Percentiles rank a stretch among this genome's conserved stretches.
phyloP scores from a whole-genome alignment of 2,113 vertebrate genomes.

The Seriola quinqueradiata region DNA sequence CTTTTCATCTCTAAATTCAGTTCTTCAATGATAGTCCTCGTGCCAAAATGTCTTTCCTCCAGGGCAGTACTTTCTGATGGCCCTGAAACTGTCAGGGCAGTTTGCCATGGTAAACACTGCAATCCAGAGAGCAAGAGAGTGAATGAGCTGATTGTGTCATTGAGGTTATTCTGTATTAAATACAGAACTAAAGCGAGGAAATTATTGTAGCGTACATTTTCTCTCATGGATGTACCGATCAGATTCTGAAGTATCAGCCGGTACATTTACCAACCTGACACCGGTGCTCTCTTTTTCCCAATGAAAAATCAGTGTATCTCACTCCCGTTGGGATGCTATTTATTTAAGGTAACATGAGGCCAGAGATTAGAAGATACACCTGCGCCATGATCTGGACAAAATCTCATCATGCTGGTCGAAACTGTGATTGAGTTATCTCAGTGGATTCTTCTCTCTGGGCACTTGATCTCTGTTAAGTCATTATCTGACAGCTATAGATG shows the following conservation, averaged over 20 bases:
- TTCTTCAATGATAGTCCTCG: neutral
- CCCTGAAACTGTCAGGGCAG: too few relatives aligned
- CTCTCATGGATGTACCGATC: neutral
- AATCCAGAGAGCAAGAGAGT: too few relatives aligned
- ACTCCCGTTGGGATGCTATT: neutral
- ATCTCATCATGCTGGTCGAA: neutral
- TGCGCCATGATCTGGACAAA: neutral
- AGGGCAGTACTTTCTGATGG: too few relatives aligned
- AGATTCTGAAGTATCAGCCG: neutral
- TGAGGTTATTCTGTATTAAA: too few relatives aligned
- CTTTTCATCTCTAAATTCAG: neutral
- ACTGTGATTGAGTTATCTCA: slow-evolving; percentile 21
- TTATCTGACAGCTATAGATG: slow-evolving; percentile 57
- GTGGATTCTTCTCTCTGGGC: slow-evolving; percentile 37
- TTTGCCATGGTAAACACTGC: too few relatives aligned
- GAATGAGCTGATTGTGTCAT: too few relatives aligned
- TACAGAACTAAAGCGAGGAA: neutral
- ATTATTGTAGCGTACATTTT: neutral
- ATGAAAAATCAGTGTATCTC: neutral
- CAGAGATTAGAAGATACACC: neutral
- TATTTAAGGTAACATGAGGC: neutral
- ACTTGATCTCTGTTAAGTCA: slow-evolving; percentile 42
- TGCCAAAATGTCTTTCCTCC: too few relatives aligned
- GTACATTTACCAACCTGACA: neutral
- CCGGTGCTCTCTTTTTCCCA: neutral